Conservation (phyloP, 1,140 invertebrate species). For the Planococcus citri region DNA sequence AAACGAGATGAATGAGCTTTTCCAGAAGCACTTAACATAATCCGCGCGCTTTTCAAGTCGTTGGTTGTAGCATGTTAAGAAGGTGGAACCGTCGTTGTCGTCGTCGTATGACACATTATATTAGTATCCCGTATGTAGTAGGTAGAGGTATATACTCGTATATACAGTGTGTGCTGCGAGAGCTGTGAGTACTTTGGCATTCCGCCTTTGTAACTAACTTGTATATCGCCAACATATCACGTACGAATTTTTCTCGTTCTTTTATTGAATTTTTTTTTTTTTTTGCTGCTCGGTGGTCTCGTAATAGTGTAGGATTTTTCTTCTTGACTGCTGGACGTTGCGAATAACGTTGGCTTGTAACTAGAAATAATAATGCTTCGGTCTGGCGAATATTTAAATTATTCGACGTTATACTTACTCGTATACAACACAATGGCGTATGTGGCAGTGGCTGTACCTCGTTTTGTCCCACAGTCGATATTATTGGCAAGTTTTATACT, state of each 20-base stretch:
- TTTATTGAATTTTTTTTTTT: constrained; percentile 1
- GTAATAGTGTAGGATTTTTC: background rate
- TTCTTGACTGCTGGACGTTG: background rate
- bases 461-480: no score
- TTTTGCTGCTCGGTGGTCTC: background rate
- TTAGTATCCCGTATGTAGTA: background rate
- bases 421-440: no score
- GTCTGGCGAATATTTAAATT: no score
- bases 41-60: constrained; percentile 5
- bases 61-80: constrained; percentile 6
- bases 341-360: no score
- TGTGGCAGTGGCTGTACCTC: no score
- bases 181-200: background rate
- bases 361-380: no score
- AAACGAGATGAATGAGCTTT: constrained; percentile 3
- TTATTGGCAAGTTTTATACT: no score
- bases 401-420: no score
- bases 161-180: no score
- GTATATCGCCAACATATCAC: constrained; percentile 6
- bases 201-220: background rate
- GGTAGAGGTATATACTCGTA: no score
- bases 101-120: background rate
- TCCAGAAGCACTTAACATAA: constrained; percentile 7
- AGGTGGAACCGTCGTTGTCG: background rate
- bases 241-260: background rate